A percentile compares a stretch with the other conserved stretches of the same genome.
These are phyloP conservation scores for Anarhynchus alexandrinus DNA, from an alignment of 2,113 vertebrate genomes.

Conservation along the genomic window DNA sequence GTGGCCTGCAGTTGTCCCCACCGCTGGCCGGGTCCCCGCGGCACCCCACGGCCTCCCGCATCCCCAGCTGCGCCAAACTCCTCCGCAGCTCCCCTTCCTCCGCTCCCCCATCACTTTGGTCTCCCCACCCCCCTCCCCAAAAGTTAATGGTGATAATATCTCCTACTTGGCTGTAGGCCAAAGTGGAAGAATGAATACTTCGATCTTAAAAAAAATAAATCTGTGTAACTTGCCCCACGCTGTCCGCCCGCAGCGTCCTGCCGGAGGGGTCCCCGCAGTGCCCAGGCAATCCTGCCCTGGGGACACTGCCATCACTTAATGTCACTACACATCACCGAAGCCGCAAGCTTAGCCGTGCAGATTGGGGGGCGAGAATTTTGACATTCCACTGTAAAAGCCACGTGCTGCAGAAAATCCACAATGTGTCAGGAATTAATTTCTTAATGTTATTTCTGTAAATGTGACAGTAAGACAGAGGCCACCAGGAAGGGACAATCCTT, in stretches of 20 bases:
- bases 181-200: not conserved
- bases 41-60: accelerated
- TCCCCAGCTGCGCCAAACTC: not conserved
- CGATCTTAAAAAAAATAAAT: not conserved
- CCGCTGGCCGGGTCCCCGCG: accelerated
- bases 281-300: too few species aligned
- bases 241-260: not conserved
- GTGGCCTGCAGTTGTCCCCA: not conserved
- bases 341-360: not conserved
- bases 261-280: accelerated
- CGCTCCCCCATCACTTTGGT: accelerated
- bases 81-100: accelerated
- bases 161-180: not conserved
- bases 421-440: not conserved
- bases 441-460: not conserved
- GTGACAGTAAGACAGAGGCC: not conserved
- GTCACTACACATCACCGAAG: not conserved
- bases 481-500: not conserved
- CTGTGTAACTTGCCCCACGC: accelerated
- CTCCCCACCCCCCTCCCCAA: not conserved
- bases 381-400: not conserved
- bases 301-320: not conserved
- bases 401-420: not conserved
- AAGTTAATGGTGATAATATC: not conserved
- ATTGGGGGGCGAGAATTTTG: not conserved